Base-by-base conservation (phyloP, 2,113 vertebrate species). In the Platycercus adscitus region DNA sequence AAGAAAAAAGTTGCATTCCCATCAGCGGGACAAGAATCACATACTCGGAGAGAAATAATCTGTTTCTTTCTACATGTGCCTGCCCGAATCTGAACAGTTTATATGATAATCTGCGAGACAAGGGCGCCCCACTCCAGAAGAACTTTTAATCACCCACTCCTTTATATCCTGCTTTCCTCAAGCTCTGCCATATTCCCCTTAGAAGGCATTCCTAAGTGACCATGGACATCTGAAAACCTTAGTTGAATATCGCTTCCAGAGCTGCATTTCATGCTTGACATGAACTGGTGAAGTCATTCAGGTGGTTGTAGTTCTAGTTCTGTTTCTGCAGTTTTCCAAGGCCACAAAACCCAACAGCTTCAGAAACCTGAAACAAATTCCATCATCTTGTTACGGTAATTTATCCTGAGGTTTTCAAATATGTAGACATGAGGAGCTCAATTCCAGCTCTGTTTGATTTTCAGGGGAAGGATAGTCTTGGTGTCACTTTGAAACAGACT, bases 291-390 rank as follows among this genome's bases (percentile, higher is more conserved):
- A 56, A 72, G 41, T 35, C 12, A 17, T 63, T 76, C 64, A 52
- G 43, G 53, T 52, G 65, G 71, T 89, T 81, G 47, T 89, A 29
- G 78, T 84, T 81, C 88, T 81, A 70, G 80, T 91, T 81, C 52
- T 89, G 31, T 82, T 84, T 81, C 85, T 79, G 21, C 41, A 52
- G 21, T 90, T 96, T 96, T 92, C 76, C 80, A 86, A 29, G 39
- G 44, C 37, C 52, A 4, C 69, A 76, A 90, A 92, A 75, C 11
- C 24, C 82, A 93, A 56, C 39, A 72, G 69, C 55, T 72, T 39
- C 84, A 90, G 43, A 41, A 90, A 53, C 55, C 9, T 17, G 17
- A 86, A 95, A 75, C 37, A 20, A 39, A 56, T 60, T 60, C 49
- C 55, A 65, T 73, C 24, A 50, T 73, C 78, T 92, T 85, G 61